phyloP scores from a whole-genome alignment of 2,888 invertebrate species.

The Julus scanicus region DNA sequence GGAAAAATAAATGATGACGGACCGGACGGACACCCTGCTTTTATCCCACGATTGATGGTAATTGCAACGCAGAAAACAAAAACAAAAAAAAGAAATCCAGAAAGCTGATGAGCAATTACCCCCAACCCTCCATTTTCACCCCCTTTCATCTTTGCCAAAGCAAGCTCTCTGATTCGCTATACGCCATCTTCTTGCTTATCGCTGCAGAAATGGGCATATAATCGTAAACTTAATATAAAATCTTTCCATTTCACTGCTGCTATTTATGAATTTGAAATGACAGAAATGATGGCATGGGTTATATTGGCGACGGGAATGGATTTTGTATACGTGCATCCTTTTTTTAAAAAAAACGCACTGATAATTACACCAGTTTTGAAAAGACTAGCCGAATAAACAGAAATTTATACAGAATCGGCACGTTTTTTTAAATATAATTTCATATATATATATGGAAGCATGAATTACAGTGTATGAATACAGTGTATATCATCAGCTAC shows the following conservation, averaged over 20 bases:
- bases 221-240: slow-evolving; percentile 9
- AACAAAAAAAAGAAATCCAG: not conserved
- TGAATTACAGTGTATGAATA: too few species aligned
- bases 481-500: too few species aligned
- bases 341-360: not conserved
- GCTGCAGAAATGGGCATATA: not conserved
- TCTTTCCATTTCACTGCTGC: slow-evolving; percentile 12
- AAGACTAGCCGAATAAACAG: not conserved
- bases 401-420: too few species aligned
- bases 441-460: too few species aligned
- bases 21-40: slow-evolving; percentile 38
- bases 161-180: not conserved
- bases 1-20: not conserved
- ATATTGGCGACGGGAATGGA: not conserved
- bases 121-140: not conserved
- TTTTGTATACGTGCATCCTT: not conserved
- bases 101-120: slow-evolving; percentile 31
- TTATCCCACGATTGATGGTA: slow-evolving; percentile 39
- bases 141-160: not conserved
- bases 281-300: not conserved
- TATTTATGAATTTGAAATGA: not conserved
- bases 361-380: too few species aligned
- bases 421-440: too few species aligned
- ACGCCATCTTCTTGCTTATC: not conserved
- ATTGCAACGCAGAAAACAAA: slow-evolving; percentile 14